These are phyloP conservation scores for Trissolcus brochymenae DNA, from an alignment of 2,888 invertebrate species.

Conservation along the genomic window DNA sequence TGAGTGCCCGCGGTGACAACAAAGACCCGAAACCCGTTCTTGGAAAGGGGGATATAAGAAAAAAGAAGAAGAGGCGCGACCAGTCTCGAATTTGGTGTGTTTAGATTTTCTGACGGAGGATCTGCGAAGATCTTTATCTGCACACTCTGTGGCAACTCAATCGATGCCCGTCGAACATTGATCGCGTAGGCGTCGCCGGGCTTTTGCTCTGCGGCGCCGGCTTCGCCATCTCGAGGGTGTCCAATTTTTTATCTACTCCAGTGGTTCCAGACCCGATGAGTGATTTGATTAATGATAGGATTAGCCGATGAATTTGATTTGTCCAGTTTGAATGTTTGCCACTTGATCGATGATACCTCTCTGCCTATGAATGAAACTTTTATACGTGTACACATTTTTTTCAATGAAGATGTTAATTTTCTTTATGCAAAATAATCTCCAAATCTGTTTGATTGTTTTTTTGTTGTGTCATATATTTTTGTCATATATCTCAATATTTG, in stretches of 20 bases:
- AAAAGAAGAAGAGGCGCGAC: conserved; percentile 8
- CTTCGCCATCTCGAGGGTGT: conserved; percentile 12
- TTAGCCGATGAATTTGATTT: conserved; percentile 26
- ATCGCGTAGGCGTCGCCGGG: conserved; percentile 64
- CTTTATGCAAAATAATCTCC: no score
- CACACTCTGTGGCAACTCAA: conserved; percentile 66
- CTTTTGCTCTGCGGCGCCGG: conserved; percentile 43
- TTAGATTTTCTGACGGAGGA: conserved; percentile 57
- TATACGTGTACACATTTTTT: neutral
- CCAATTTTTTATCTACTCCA: conserved; percentile 15
- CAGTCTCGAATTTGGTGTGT: conserved; percentile 45
- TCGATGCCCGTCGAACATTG: conserved; percentile 63
- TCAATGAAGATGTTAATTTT: no score
- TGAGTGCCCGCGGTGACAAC: conserved; percentile 48
- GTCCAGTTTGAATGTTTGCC: no score
- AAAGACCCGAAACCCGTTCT: conserved; percentile 54
- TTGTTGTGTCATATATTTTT: neutral
- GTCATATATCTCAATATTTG: no score
- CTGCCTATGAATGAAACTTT: neutral
- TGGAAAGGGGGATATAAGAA: conserved; percentile 8
- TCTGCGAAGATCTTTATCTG: conserved; percentile 63
- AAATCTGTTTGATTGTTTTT: neutral
- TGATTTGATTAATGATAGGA: conserved; percentile 33
- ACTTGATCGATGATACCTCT: conserved; percentile 3
- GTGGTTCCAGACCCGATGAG: conserved; percentile 13